phyloP scores from a whole-genome alignment of 1,140 invertebrate species.

The Zaprionus vittiger region DNA sequence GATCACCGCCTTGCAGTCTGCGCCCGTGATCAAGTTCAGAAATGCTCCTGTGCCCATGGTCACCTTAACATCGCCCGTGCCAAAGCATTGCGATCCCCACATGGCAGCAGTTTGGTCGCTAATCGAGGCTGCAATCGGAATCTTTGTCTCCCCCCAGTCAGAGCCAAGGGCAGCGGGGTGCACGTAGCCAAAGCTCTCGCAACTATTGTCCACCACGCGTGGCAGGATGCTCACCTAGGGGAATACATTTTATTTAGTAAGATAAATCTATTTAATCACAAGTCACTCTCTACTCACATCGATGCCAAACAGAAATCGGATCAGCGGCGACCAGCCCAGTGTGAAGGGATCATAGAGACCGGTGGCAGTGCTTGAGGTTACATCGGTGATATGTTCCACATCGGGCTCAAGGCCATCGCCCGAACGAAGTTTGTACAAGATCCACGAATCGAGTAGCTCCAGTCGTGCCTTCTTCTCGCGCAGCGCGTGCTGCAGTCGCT shows the following conservation, averaged over 20 bases:
- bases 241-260: constrained; percentile 83
- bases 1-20: constrained; percentile 90
- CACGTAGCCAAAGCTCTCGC: constrained; percentile 89
- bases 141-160: constrained; percentile 87
- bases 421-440: constrained; percentile 90
- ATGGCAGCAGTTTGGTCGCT: constrained; percentile 94
- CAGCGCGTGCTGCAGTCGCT: constrained; percentile 87
- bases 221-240: constrained; percentile 90
- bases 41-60: constrained; percentile 97
- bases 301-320: constrained; percentile 86
- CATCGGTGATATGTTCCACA: constrained; percentile 91
- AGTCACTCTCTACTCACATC: constrained; percentile 86
- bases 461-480: constrained; percentile 89
- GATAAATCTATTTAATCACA: neutral
- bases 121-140: constrained; percentile 86
- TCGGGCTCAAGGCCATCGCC: constrained; percentile 49
- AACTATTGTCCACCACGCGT: constrained; percentile 90
- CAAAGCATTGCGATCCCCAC: constrained; percentile 95
- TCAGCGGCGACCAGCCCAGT: constrained; percentile 89
- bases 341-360: constrained; percentile 97
- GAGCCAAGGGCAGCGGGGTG: constrained; percentile 89
- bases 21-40: constrained; percentile 94
- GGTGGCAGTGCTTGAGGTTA: constrained; percentile 94
- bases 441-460: constrained; percentile 97
- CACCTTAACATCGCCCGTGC: constrained; percentile 93